Conservation (phyloP, 2,113 vertebrate species). For the Calidris pugnax region DNA sequence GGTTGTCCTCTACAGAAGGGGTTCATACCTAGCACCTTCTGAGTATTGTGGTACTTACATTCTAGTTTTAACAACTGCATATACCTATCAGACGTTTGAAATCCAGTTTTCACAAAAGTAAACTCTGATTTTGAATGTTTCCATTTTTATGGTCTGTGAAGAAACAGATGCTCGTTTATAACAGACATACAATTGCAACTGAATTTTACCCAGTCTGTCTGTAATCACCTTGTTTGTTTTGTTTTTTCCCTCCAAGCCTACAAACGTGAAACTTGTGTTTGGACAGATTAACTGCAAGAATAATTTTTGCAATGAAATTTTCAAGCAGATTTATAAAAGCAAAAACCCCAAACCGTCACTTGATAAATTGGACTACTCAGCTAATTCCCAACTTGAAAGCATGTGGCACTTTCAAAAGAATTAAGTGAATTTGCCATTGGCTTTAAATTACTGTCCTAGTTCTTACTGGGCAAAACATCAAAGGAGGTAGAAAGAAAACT, state of each 20-base stretch:
- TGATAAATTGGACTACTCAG: neutral
- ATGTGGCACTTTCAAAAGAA: neutral
- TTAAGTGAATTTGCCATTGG: conserved; percentile 47
- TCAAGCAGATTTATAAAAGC: neutral
- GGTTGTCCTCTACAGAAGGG: neutral
- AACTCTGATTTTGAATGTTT: neutral
- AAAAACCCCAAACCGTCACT: neutral
- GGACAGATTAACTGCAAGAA: neutral
- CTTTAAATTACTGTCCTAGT: conserved; percentile 9
- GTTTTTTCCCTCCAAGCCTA: neutral
- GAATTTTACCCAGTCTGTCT: neutral
- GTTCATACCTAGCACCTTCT: neutral
- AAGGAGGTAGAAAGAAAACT: neutral
- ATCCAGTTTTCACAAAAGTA: neutral
- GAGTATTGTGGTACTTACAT: too few species aligned
- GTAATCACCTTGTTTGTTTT: neutral
- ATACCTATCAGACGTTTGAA: neutral
- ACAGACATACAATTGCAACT: neutral
- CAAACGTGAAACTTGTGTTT: neutral
- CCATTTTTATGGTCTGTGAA: neutral
- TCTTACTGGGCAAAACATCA: conserved; percentile 40
- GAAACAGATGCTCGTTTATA: neutral
- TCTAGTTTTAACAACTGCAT: neutral
- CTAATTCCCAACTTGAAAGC: conserved; percentile 10
- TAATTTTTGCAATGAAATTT: neutral